Evolutionary conservation across 2,113 vertebrate species (phyloP).

Genomic region (Pseudopodoces humilis): DNA sequence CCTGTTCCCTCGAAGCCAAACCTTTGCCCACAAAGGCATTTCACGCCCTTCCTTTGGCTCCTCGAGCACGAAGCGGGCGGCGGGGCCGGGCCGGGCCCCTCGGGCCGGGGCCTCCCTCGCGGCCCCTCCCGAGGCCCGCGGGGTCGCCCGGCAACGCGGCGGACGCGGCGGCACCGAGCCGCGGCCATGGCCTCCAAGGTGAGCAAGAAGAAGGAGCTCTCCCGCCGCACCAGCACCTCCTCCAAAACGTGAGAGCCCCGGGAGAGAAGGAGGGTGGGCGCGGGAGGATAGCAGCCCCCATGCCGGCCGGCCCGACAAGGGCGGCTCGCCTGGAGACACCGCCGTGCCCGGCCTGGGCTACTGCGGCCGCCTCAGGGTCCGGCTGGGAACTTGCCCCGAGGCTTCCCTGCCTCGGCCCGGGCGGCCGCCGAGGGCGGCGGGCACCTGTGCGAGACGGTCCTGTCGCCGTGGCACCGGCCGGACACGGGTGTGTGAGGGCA

Average conservation of each 20-base stretch:
- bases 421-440: background rate
- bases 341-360: too few relatives aligned
- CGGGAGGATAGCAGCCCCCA: background rate
- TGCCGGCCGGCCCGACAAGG: too few relatives aligned
- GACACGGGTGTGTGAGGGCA: background rate
- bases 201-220: background rate
- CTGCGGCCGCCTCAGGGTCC: too few relatives aligned
- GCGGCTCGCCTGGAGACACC: rapidly evolving
- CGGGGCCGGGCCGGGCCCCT: too few relatives aligned
- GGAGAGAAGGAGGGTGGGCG: background rate
- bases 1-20: rapidly evolving
- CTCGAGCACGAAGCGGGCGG: rapidly evolving
- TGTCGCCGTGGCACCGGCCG: too few relatives aligned
- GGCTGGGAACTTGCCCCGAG: too few relatives aligned
- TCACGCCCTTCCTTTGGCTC: rapidly evolving
- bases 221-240: background rate
- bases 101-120: background rate
- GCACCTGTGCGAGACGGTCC: background rate
- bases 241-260: slow-evolving; percentile 9
- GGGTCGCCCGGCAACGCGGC: slow-evolving; percentile 29
- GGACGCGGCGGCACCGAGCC: background rate
- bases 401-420: too few relatives aligned
- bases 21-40: too few relatives aligned
- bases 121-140: too few relatives aligned
- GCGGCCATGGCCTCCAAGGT: slow-evolving; percentile 13